Conservation (phyloP, 2,113 vertebrate genomes). For the Onychostruthus taczanowskii region DNA sequence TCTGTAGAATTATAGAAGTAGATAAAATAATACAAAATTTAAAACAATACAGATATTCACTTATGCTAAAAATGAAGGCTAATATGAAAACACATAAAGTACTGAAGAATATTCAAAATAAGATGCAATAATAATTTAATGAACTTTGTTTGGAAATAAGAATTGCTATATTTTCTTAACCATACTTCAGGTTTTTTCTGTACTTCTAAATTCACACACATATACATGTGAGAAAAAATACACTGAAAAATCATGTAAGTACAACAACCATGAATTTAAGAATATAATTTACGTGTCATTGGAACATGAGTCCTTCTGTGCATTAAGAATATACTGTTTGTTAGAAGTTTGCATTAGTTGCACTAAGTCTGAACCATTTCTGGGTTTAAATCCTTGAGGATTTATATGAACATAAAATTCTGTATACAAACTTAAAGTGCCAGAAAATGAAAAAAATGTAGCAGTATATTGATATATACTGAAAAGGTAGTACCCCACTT, state of each 20-base stretch:
- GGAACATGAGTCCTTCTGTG: not conserved
- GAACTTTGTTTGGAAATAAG: not conserved
- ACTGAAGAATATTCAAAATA: not conserved
- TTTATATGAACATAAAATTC: not conserved
- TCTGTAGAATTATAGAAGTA: not conserved
- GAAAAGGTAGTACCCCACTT: not conserved
- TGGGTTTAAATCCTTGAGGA: not conserved
- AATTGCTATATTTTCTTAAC: not conserved
- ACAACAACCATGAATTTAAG: not conserved
- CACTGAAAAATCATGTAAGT: not conserved
- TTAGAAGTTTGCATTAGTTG: not conserved
- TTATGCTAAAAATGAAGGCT: not conserved
- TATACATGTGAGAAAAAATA: not conserved
- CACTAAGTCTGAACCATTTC: not conserved
- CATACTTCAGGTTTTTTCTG: not conserved
- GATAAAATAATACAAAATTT: not conserved
- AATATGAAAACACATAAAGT: not conserved
- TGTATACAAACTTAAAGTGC: not conserved
- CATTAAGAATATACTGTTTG: not conserved
- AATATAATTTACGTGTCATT: not conserved
- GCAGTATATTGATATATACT: not conserved
- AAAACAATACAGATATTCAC: not conserved
- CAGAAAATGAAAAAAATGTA: not conserved
- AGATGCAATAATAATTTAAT: not conserved
- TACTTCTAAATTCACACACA: not conserved